Evolutionary conservation across 2,797 vertebrate genomes (phyloP).

Genomic region (Cirrhinus mrigala): DNA sequence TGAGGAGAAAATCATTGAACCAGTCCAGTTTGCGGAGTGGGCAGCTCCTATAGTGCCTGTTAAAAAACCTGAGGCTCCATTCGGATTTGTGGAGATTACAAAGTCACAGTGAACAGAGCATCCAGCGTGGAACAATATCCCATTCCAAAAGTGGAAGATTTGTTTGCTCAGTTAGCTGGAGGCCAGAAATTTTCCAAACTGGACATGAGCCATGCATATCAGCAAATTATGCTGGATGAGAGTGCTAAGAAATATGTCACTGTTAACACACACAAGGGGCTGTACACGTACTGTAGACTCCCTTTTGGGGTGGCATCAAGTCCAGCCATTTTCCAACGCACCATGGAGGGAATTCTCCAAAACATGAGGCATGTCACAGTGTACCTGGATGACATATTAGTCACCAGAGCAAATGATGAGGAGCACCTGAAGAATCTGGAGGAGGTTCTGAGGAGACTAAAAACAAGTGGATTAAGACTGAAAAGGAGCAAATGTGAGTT

Average conservation of each 20-base stretch:
- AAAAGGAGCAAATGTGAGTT: constrained; percentile 1
- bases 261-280: neutral
- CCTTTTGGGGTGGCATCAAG: neutral
- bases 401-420: too few relatives aligned
- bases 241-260: neutral
- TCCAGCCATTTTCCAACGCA: neutral
- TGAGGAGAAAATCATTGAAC: constrained; percentile 14
- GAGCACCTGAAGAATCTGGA: neutral
- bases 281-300: neutral
- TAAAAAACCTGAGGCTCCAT: neutral
- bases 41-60: constrained; percentile 30
- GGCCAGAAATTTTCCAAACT: neutral
- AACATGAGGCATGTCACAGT: neutral
- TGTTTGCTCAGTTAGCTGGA: neutral
- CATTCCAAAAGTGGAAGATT: too few relatives aligned
- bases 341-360: neutral
- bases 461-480: neutral
- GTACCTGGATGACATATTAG: neutral
- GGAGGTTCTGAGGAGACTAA: neutral
- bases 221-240: neutral
- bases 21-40: constrained; percentile 39
- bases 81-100: neutral
- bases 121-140: too few relatives aligned
- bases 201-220: neutral
- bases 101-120: neutral